Evolutionary conservation across 2,797 vertebrate genomes (phyloP).

Genomic region (Allochrocebus solatus): DNA sequence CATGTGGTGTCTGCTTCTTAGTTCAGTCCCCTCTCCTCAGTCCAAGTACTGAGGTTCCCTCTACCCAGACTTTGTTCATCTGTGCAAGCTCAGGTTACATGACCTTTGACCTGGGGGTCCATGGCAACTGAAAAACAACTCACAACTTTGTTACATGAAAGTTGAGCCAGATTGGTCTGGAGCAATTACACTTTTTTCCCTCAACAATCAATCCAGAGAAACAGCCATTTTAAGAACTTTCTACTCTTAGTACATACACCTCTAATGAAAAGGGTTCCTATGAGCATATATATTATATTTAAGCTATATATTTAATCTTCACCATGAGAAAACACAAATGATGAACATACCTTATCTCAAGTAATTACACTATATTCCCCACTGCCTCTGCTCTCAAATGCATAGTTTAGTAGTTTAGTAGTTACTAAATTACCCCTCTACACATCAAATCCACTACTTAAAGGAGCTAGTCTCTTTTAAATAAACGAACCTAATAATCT

Average conservation of each 20-base stretch:
- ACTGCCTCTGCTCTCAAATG: neutral
- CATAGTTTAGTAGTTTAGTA: neutral
- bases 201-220: neutral
- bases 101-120: too few species aligned
- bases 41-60: too few species aligned
- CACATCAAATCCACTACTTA: neutral
- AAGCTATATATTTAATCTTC: neutral
- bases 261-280: neutral
- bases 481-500: neutral
- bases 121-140: too few species aligned
- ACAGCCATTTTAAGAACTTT: neutral
- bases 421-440: neutral
- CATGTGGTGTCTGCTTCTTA: too few species aligned
- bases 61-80: too few species aligned
- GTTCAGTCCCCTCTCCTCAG: too few species aligned
- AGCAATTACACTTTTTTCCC: neutral
- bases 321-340: neutral
- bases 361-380: neutral
- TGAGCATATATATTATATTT: neutral
- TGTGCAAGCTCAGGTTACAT: too few species aligned
- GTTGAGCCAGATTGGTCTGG: too few species aligned
- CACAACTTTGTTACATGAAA: too few species aligned
- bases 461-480: neutral
- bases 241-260: neutral
- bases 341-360: conserved; percentile 11